These are phyloP conservation scores for Seriola quinqueradiata DNA, from an alignment of 2,113 vertebrate genomes.

Conservation along the genomic window DNA sequence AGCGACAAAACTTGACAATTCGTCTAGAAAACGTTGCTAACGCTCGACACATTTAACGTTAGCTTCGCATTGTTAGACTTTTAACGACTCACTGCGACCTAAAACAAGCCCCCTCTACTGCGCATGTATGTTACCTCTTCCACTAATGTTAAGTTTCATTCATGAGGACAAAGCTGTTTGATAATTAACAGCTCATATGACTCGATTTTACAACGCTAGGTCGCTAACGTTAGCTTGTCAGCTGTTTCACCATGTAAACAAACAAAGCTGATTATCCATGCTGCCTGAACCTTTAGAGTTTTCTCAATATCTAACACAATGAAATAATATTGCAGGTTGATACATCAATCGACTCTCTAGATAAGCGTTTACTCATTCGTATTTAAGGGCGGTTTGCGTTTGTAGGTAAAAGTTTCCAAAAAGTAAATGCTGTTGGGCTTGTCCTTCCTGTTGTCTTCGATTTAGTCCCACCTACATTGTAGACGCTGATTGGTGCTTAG, in stretches of 20 bases:
- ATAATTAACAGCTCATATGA: constrained; percentile 57
- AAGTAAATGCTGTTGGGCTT: constrained; percentile 24
- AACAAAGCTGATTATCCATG: constrained; percentile 26
- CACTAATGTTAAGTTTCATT: not conserved
- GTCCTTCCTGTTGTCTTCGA: constrained; percentile 42
- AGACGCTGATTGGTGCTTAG: constrained; percentile 54
- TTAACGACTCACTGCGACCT: not conserved
- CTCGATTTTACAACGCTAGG: constrained; percentile 16
- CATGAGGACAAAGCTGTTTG: not conserved
- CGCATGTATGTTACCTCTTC: not conserved
- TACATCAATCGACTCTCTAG: accelerated
- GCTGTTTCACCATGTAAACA: constrained; percentile 74
- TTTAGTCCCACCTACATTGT: constrained; percentile 6
- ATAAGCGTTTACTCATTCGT: accelerated
- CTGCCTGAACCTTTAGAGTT: not conserved
- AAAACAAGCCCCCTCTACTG: accelerated
- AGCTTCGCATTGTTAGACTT: constrained; percentile 45
- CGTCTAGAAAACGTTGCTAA: not conserved
- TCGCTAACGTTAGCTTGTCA: constrained; percentile 67
- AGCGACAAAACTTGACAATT: constrained; percentile 9
- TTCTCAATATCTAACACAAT: accelerated
- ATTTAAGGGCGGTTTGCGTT: not conserved
- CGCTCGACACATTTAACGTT: constrained; percentile 11
- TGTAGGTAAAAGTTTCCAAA: constrained; percentile 58
- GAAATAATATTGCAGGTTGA: accelerated